These are phyloP conservation scores for Brotula barbata DNA, from an alignment of 2,797 vertebrate species.

Conservation along the genomic window DNA sequence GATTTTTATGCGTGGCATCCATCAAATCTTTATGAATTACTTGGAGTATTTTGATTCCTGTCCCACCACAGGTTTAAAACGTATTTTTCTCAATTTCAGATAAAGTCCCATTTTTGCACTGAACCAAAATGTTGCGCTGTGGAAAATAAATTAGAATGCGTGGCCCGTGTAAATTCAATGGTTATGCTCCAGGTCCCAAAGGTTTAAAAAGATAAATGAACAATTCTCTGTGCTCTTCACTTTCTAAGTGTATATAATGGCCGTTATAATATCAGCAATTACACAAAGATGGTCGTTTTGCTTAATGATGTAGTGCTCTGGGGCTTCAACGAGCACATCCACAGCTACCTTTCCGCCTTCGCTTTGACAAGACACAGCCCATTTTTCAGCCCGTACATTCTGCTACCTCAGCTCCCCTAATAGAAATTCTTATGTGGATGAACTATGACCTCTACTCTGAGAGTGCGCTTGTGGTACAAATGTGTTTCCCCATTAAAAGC, in stretches of 20 bases:
- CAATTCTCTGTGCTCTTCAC: conserved; percentile 67
- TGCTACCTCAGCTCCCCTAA: conserved; percentile 89
- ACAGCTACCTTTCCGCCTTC: conserved; percentile 75
- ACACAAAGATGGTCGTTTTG: conserved; percentile 74
- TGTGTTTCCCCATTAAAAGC: conserved; percentile 83
- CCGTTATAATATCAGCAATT: conserved; percentile 83
- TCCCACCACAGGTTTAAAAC: no score
- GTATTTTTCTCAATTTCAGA: background rate
- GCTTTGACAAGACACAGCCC: conserved; percentile 73
- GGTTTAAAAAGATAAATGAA: conserved; percentile 80
- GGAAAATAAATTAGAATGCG: conserved; percentile 41
- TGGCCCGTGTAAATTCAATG: conserved; percentile 52
- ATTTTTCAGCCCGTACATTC: conserved; percentile 86
- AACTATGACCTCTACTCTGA: conserved; percentile 81
- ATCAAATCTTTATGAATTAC: no score
- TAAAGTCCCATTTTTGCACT: conserved; percentile 14
- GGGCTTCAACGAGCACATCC: conserved; percentile 63
- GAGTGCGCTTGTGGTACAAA: conserved; percentile 76
- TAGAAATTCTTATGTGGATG: conserved; percentile 76
- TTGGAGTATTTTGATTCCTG: no score
- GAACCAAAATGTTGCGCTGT: no score
- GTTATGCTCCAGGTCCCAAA: conserved; percentile 67
- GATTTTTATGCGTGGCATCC: no score
- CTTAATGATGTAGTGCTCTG: conserved; percentile 74
- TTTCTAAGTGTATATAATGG: conserved; percentile 82